Conservation (phyloP, 2,113 vertebrate species). For the Egretta garzetta region DNA sequence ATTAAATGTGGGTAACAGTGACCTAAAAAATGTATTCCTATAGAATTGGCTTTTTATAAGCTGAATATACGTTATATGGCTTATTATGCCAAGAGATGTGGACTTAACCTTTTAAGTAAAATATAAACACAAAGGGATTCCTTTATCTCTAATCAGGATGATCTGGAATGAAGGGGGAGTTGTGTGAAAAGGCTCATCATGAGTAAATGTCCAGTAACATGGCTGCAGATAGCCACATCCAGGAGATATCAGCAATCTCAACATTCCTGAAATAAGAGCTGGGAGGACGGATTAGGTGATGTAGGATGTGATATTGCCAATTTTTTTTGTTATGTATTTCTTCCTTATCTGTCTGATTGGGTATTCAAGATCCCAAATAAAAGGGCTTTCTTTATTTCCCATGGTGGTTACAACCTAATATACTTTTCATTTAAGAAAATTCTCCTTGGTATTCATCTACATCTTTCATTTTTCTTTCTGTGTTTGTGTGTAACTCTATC, state of each 20-base stretch:
- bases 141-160: background rate
- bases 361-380: background rate
- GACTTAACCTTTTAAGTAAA: background rate
- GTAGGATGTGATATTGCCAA: background rate
- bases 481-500: background rate
- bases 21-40: background rate
- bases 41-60: background rate
- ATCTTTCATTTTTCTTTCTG: background rate
- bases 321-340: background rate
- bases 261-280: background rate
- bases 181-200: background rate
- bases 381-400: background rate
- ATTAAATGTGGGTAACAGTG: background rate
- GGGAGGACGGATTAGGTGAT: background rate
- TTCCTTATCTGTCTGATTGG: background rate
- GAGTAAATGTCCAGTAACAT: background rate
- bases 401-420: background rate
- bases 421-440: background rate
- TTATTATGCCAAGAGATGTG: background rate
- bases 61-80: background rate
- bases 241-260: background rate
- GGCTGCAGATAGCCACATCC: background rate
- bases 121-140: background rate
- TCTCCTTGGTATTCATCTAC: background rate
- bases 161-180: background rate